These are phyloP conservation scores for Meta bourneti DNA, from an alignment of 2,888 invertebrate species.

Conservation along the genomic window DNA sequence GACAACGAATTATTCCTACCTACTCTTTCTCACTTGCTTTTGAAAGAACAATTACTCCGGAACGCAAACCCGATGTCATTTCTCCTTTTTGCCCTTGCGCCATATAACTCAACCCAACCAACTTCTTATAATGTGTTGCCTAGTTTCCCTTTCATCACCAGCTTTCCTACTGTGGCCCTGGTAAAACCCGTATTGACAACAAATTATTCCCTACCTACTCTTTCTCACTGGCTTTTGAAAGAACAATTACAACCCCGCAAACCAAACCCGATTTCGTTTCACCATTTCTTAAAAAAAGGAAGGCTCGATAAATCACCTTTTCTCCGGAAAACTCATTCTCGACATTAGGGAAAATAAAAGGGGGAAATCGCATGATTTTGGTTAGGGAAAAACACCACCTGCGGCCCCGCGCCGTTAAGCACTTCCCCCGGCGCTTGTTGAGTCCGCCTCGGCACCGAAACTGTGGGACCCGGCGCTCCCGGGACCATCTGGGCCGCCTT, in stretches of 20 bases:
- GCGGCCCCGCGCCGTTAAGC: slow-evolving; percentile 36
- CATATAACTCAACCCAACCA: too few species aligned
- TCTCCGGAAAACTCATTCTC: slow-evolving; percentile 43
- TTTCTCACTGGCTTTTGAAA: not conserved
- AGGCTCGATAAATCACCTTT: slow-evolving; percentile 42
- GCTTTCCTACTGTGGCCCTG: too few species aligned
- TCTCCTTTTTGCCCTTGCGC: too few species aligned
- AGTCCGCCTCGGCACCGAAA: slow-evolving; percentile 59
- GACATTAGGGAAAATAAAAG: slow-evolving; percentile 63
- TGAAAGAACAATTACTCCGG: too few species aligned
- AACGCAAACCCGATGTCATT: too few species aligned
- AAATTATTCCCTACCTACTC: not conserved
- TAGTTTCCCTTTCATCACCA: too few species aligned
- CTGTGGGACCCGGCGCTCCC: slow-evolving; percentile 54
- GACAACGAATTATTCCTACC: too few species aligned
- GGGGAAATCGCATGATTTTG: slow-evolving; percentile 57
- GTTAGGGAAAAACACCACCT: slow-evolving; percentile 59
- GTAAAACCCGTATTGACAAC: too few species aligned
- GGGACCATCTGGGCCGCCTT: slow-evolving; percentile 51
- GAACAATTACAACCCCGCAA: not conserved
- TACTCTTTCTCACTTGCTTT: too few species aligned
- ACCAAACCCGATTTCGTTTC: not conserved
- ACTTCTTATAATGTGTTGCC: too few species aligned
- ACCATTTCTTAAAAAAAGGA: too few species aligned
- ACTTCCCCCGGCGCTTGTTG: slow-evolving; percentile 63